These are phyloP conservation scores for Andinoacara biseriatus DNA, from an alignment of 2,113 vertebrate species.

Conservation along the genomic window DNA sequence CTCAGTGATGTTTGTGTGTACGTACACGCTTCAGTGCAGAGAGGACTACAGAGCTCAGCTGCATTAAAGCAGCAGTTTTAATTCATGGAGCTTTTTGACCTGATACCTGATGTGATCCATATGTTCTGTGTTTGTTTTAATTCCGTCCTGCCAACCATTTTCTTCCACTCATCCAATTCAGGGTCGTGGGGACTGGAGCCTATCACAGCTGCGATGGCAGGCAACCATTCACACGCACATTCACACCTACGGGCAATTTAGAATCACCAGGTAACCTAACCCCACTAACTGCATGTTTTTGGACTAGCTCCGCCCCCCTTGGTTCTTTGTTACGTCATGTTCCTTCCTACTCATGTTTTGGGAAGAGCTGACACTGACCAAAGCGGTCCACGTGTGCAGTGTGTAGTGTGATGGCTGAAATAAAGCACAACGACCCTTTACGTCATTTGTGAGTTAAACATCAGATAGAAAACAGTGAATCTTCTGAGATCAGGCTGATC, in stretches of 20 bases:
- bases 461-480: not conserved
- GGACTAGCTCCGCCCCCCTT: not conserved
- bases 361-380: not conserved
- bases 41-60: not conserved
- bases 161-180: no score
- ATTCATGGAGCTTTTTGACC: not conserved
- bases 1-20: not conserved
- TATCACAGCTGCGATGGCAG: no score
- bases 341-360: accelerated
- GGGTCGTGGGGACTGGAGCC: no score
- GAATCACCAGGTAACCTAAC: no score
- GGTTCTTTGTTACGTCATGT: not conserved
- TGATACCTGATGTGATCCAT: no score
- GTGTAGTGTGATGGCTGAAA: not conserved
- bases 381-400: not conserved
- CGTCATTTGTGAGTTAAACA: accelerated
- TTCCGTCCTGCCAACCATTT: no score
- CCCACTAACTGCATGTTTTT: no score
- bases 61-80: not conserved
- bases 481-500: not conserved
- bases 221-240: no score
- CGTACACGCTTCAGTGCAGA: not conserved
- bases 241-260: no score
- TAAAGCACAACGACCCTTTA: not conserved
- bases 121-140: not conserved